Conservation (phyloP, 2,888 invertebrate species). For the Drosophila falleni region DNA sequence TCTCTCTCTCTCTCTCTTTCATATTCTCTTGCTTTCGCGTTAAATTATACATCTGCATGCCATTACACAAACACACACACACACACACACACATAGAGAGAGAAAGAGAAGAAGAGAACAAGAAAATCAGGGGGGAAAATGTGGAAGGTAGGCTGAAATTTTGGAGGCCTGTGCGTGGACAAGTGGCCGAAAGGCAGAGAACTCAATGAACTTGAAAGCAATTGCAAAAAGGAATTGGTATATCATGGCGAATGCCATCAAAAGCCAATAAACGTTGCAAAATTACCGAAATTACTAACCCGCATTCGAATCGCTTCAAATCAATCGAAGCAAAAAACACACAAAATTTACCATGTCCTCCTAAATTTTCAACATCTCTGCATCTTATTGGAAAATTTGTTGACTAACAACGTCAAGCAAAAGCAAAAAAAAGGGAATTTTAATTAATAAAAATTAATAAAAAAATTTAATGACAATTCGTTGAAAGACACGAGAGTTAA, state of each 20-base stretch:
- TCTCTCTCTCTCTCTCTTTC: not conserved
- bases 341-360: not conserved
- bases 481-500: not conserved
- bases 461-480: not conserved
- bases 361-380: constrained; percentile 4
- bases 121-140: not conserved
- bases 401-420: not conserved
- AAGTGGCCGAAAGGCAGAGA: constrained; percentile 55
- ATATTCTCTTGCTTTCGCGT: constrained; percentile 24
- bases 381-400: constrained; percentile 18
- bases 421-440: constrained; percentile 12
- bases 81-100: constrained; percentile 1
- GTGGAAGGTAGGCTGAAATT: not conserved
- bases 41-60: constrained; percentile 68
- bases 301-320: constrained; percentile 8
- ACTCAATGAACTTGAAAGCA: constrained; percentile 51
- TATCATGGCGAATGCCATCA: constrained; percentile 24
- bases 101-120: not conserved
- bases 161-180: constrained; percentile 55
- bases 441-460: constrained; percentile 13
- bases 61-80: constrained; percentile 22
- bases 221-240: constrained; percentile 43
- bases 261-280: constrained; percentile 39
- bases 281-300: constrained; percentile 33
- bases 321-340: constrained; percentile 6